Evolutionary conservation across 2,888 invertebrate genomes (phyloP).

Genomic region (Drosophila monieri): DNA sequence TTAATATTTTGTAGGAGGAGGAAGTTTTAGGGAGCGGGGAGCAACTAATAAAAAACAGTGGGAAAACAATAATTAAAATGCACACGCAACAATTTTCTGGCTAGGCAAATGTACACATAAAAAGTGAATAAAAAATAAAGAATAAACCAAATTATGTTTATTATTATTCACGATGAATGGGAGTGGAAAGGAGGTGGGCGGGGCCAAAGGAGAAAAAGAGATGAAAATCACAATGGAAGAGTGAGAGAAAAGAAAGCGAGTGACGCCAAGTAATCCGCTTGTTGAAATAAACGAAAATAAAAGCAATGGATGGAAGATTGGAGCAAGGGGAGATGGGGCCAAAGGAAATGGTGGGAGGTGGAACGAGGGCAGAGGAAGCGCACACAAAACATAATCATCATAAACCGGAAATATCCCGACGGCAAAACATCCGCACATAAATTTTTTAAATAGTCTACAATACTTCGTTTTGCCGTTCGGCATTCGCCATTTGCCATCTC

Average conservation of each 20-base stretch:
- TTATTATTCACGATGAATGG: constrained; percentile 55
- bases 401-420: constrained; percentile 81
- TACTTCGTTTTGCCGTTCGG: constrained; percentile 69
- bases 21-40: background rate
- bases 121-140: constrained; percentile 52
- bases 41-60: constrained; percentile 41
- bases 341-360: background rate
- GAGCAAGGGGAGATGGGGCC: background rate
- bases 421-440: constrained; percentile 80
- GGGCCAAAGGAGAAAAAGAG: constrained; percentile 45
- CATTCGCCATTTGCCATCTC: constrained; percentile 49
- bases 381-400: constrained; percentile 78
- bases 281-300: constrained; percentile 75
- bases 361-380: background rate
- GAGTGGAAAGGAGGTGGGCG: constrained; percentile 5
- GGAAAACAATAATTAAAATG: constrained; percentile 67
- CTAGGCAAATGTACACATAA: constrained; percentile 32
- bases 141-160: constrained; percentile 73
- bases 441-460: constrained; percentile 79
- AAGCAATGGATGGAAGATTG: constrained; percentile 20
- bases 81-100: constrained; percentile 55
- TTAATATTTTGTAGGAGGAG: too few relatives aligned
- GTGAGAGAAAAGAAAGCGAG: constrained; percentile 50
- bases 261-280: constrained; percentile 69
- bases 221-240: constrained; percentile 52